Evolutionary conservation across 2,113 vertebrate species (phyloP).

Genomic region (Osmerus mordax): DNA sequence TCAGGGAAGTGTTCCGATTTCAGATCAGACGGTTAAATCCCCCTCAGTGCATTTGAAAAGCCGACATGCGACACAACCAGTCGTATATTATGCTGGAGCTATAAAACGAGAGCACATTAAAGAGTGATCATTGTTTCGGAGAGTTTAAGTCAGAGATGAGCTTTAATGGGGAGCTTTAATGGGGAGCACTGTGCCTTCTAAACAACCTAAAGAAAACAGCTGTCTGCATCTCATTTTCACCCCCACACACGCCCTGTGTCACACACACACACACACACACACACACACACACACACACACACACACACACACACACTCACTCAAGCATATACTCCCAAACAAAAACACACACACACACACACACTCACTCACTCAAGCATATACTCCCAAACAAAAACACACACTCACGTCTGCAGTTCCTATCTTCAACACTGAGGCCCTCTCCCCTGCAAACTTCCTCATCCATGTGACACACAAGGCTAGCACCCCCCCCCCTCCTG

Average conservation of each 20-base stretch:
- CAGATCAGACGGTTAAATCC: background rate
- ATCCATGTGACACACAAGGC: background rate
- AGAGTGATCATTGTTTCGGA: slow-evolving; percentile 15
- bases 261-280: slow-evolving; percentile 27
- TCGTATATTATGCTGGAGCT: background rate
- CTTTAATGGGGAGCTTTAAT: background rate
- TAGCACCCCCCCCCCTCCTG: background rate
- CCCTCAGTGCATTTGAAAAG: too few species aligned
- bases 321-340: slow-evolving; percentile 4
- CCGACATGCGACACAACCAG: background rate
- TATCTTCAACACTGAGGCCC: background rate
- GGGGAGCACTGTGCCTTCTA: slow-evolving; percentile 12
- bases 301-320: background rate
- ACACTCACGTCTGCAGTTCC: slow-evolving; percentile 1
- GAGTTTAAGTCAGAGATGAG: background rate
- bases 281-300: slow-evolving; percentile 12
- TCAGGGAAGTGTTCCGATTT: too few species aligned
- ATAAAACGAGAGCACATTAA: background rate
- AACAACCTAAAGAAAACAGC: slow-evolving; percentile 24
- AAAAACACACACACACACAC: slow-evolving; percentile 15
- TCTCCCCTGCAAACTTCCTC: background rate
- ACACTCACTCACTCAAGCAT: background rate
- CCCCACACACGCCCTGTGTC: background rate
- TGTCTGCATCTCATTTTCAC: slow-evolving; percentile 47
- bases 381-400: slow-evolving; percentile 17